phyloP scores from a whole-genome alignment of 1,140 invertebrate species.

The Pogonus chalceus region DNA sequence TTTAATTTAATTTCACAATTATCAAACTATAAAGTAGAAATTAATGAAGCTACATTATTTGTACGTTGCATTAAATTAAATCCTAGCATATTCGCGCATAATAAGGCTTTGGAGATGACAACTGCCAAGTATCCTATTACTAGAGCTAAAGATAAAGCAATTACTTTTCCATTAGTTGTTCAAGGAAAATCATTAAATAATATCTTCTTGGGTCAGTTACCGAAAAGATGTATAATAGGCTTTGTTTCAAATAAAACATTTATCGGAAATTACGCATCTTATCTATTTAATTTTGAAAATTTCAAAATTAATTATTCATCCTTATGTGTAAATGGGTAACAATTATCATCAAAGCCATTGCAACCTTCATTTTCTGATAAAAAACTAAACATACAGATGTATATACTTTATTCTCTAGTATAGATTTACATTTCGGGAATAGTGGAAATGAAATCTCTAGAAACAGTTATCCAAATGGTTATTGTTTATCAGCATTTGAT shows the following conservation, averaged over 20 bases:
- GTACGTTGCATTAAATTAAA: conserved; percentile 29
- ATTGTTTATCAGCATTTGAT: too few species aligned
- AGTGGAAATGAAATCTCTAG: neutral
- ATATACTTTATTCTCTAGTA: neutral
- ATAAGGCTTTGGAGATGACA: neutral
- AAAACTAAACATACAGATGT: neutral
- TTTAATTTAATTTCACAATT: conserved; percentile 29
- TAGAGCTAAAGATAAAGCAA: neutral
- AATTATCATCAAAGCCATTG: neutral
- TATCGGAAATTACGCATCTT: neutral
- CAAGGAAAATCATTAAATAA: neutral
- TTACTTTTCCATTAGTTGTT: neutral
- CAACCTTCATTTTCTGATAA: neutral
- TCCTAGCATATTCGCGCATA: conserved; percentile 29
- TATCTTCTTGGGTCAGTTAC: neutral
- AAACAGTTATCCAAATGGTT: too few species aligned
- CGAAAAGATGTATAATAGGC: neutral
- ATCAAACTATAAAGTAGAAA: conserved; percentile 16
- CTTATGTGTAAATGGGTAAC: neutral
- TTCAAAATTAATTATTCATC: neutral
- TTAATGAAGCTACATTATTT: conserved; percentile 28
- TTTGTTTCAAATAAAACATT: too few species aligned
- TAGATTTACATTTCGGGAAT: neutral
- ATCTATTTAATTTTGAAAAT: neutral
- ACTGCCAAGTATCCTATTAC: neutral